phyloP scores from a whole-genome alignment of 2,797 vertebrate genomes.

The Benthosema pterotum region DNA sequence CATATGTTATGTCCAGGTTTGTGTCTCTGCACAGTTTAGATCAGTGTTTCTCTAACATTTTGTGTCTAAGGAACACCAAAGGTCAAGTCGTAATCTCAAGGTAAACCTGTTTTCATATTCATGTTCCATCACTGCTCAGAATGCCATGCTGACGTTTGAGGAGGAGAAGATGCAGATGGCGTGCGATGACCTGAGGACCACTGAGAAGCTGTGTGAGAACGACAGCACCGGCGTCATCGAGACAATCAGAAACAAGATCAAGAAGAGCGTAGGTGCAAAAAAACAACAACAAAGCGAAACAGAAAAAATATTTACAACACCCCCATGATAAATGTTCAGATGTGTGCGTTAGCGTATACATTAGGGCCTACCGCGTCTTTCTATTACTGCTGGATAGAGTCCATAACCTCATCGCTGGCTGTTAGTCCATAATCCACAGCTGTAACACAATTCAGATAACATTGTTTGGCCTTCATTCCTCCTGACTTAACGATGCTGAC shows the following conservation, averaged over 20 bases:
- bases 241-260: conserved; percentile 98
- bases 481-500: conserved; percentile 37
- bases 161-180: conserved; percentile 98
- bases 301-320: no score
- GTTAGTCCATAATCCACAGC: background rate
- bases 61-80: no score
- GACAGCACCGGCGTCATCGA: conserved; percentile 93
- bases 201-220: conserved; percentile 95
- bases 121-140: conserved; percentile 71
- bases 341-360: no score
- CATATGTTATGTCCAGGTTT: background rate
- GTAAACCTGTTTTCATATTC: no score
- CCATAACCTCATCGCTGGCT: conserved; percentile 16
- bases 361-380: background rate
- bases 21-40: no score
- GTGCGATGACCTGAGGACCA: conserved; percentile 94
- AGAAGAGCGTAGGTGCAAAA: conserved; percentile 89
- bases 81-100: no score
- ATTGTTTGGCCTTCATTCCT: conserved; percentile 26
- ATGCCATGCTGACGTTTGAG: conserved; percentile 99
- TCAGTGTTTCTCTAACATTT: no score
- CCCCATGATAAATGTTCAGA: no score
- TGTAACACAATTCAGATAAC: conserved; percentile 25
- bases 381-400: conserved; percentile 5
- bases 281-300: no score